Evolutionary conservation across 2,797 vertebrate genomes (phyloP).

Genomic region (Cyclura pinguis): DNA sequence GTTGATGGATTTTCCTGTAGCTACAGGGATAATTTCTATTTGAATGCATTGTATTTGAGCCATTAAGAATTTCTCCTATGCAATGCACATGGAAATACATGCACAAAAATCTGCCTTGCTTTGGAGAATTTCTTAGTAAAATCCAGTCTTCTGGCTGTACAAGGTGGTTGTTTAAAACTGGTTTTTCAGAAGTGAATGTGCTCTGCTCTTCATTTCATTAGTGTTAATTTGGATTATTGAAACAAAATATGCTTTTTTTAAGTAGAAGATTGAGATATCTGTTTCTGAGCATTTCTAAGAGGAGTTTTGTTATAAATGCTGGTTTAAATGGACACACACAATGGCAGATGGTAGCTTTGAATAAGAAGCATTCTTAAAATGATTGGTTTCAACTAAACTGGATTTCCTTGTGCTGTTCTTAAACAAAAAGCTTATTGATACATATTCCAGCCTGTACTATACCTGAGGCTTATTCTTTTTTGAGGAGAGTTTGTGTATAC

Average conservation of each 20-base stretch:
- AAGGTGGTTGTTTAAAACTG: slow-evolving; percentile 73
- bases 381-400: slow-evolving; percentile 71
- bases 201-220: slow-evolving; percentile 67
- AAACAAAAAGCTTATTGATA: slow-evolving; percentile 67
- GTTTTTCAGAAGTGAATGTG: slow-evolving; percentile 72
- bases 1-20: slow-evolving; percentile 68
- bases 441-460: slow-evolving; percentile 63
- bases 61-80: not conserved
- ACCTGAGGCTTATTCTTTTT: slow-evolving; percentile 31
- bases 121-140: not conserved
- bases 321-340: slow-evolving; percentile 72
- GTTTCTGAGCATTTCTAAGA: slow-evolving; percentile 68
- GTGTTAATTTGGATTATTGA: slow-evolving; percentile 69
- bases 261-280: slow-evolving; percentile 70
- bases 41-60: slow-evolving; percentile 70
- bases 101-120: not conserved
- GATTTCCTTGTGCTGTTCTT: slow-evolving; percentile 74
- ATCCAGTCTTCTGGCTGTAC: slow-evolving; percentile 59
- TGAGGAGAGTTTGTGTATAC: slow-evolving; percentile 69
- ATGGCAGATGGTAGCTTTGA: slow-evolving; percentile 65
- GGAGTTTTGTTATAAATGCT: slow-evolving; percentile 73
- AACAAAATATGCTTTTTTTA: slow-evolving; percentile 66
- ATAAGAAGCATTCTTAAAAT: slow-evolving; percentile 72
- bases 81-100: not conserved
- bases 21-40: slow-evolving; percentile 70